Evolutionary conservation across 2,797 vertebrate species (phyloP).

Genomic region (Cyprinella venusta): DNA sequence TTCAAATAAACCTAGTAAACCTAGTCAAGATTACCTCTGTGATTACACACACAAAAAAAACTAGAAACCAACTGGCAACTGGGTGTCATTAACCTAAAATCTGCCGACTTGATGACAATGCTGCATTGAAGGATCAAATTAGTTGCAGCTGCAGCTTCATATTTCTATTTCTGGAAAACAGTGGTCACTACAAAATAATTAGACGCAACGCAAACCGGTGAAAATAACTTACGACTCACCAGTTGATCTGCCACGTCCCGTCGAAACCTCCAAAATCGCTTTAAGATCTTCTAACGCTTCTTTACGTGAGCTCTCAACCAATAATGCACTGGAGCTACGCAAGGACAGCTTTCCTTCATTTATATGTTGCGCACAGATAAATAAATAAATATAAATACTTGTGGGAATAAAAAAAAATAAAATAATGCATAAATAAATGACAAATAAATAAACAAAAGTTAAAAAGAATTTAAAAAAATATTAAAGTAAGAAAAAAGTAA

Average conservation of each 20-base stretch:
- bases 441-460: too few relatives aligned
- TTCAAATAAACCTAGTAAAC: not conserved
- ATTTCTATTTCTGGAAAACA: not conserved
- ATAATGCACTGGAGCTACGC: too few relatives aligned
- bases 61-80: not conserved
- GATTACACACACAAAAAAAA: not conserved
- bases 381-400: not conserved
- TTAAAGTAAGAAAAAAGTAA: not conserved
- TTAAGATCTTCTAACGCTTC: not conserved
- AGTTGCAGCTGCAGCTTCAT: not conserved
- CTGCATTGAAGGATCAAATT: not conserved
- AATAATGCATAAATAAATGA: too few relatives aligned
- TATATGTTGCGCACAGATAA: not conserved
- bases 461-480: not conserved
- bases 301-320: too few relatives aligned
- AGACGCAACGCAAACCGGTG: not conserved
- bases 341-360: too few relatives aligned
- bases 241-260: not conserved
- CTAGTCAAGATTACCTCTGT: not conserved
- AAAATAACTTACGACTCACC: not conserved
- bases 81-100: not conserved
- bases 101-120: not conserved
- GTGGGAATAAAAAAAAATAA: too few relatives aligned
- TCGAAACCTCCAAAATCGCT: not conserved
- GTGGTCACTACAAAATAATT: not conserved